Conservation (phyloP, 2,113 vertebrate genomes). For the Megaceryle maxima region DNA sequence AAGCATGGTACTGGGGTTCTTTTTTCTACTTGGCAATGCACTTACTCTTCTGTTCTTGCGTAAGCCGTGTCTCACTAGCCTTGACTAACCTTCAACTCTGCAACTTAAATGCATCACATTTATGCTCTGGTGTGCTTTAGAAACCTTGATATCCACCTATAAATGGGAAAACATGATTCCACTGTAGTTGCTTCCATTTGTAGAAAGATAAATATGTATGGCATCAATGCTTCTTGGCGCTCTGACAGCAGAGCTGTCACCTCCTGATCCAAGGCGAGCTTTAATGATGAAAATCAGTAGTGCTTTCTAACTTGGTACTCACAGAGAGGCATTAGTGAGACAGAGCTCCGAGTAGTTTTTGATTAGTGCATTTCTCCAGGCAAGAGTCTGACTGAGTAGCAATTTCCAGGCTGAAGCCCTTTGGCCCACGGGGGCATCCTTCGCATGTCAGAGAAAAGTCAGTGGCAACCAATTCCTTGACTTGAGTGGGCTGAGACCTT, state of each 20-base stretch:
- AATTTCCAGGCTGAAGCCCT: conserved; percentile 35
- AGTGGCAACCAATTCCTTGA: not conserved
- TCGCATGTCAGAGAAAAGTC: not conserved
- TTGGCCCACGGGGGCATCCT: not conserved
- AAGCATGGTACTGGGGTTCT: not conserved
- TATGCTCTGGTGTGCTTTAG: not conserved
- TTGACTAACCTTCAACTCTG: not conserved
- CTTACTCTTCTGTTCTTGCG: not conserved
- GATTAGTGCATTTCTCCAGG: conserved; percentile 2
- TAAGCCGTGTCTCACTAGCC: not conserved
- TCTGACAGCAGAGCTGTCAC: conserved; percentile 7
- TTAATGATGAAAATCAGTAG: conserved; percentile 31
- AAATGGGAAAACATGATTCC: conserved; percentile 19
- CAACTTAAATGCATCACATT: not conserved
- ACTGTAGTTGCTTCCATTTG: conserved; percentile 1
- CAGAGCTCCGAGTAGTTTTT: not conserved
- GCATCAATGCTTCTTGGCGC: not conserved
- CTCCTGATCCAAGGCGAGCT: conserved; percentile 10
- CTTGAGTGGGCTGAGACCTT: not conserved
- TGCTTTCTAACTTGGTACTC: conserved; percentile 3
- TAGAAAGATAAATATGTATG: conserved; percentile 9
- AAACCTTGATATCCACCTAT: not conserved
- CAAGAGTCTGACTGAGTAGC: not conserved
- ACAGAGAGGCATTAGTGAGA: conserved; percentile 9
- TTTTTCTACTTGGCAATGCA: not conserved